Percentiles rank a stretch among this genome's conserved stretches.
phyloP scores from a whole-genome alignment of 2,113 vertebrate species.

The Anthoscopus minutus region DNA sequence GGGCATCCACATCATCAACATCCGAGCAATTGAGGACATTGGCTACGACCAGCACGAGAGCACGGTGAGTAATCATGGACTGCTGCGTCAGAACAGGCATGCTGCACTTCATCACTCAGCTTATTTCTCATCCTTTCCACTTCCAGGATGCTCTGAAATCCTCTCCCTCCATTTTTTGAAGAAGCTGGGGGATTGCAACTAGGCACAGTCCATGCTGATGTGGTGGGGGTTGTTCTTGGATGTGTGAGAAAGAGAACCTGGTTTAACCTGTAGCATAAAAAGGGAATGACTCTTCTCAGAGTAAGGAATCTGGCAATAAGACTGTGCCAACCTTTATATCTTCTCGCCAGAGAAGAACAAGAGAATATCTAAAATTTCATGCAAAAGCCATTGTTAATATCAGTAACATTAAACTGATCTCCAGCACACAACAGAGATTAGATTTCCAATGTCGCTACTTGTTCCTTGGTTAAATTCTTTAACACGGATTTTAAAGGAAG shows the following conservation, averaged over 20 bases:
- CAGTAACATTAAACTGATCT: not conserved
- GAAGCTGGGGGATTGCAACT: not conserved
- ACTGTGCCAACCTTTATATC: not conserved
- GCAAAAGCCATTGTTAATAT: not conserved
- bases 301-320: not conserved
- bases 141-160: not conserved
- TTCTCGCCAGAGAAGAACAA: not conserved
- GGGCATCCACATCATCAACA: slow-evolving; percentile 66
- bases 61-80: slow-evolving; percentile 69
- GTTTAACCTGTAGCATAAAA: not conserved
- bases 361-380: not conserved
- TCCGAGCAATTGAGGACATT: slow-evolving; percentile 63
- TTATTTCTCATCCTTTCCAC: not conserved
- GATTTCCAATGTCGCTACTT: not conserved
- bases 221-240: not conserved
- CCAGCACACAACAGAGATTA: not conserved
- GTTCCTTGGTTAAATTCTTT: not conserved
- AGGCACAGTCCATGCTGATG: not conserved
- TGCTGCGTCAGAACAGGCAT: not conserved
- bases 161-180: not conserved
- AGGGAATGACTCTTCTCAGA: not conserved
- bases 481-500: not conserved
- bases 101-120: not conserved
- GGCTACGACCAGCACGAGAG: slow-evolving; percentile 75
- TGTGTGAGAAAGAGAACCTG: not conserved